Percentiles rank a stretch among this genome's conserved stretches.
phyloP scores from a whole-genome alignment of 1,140 invertebrate genomes.

The Drosophila teissieri region DNA sequence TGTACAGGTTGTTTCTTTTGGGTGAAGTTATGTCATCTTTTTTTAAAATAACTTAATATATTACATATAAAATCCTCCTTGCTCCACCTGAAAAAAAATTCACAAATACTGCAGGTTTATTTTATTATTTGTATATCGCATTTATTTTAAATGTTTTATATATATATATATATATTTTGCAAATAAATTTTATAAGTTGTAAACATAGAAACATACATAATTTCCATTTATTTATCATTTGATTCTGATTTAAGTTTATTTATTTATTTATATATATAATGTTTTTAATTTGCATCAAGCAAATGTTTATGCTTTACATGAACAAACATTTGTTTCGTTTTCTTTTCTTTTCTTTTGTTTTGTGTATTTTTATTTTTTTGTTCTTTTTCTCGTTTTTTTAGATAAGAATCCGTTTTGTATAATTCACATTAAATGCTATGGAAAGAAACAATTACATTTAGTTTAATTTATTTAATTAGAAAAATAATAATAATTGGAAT shows the following conservation, averaged over 20 bases:
- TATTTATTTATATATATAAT: conserved; percentile 38
- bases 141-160: conserved; percentile 77
- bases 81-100: neutral
- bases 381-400: conserved; percentile 38
- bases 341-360: conserved; percentile 29
- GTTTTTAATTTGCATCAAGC: conserved; percentile 54
- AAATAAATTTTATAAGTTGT: conserved; percentile 70
- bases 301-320: conserved; percentile 59
- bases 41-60: neutral
- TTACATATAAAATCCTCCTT: neutral
- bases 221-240: conserved; percentile 58
- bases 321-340: conserved; percentile 52
- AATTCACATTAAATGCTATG: conserved; percentile 66
- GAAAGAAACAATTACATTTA: conserved; percentile 64
- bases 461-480: conserved; percentile 78
- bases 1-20: conserved; percentile 4
- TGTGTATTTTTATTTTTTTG: conserved; percentile 26
- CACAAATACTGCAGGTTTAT: neutral
- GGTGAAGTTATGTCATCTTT: neutral
- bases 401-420: conserved; percentile 59
- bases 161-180: conserved; percentile 68
- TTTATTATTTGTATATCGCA: conserved; percentile 75
- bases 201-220: conserved; percentile 70
- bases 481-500: conserved; percentile 83
- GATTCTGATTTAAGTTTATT: conserved; percentile 51